Evolutionary conservation across 2,888 invertebrate genomes (phyloP).

Genomic region (Diadromus collaris): DNA sequence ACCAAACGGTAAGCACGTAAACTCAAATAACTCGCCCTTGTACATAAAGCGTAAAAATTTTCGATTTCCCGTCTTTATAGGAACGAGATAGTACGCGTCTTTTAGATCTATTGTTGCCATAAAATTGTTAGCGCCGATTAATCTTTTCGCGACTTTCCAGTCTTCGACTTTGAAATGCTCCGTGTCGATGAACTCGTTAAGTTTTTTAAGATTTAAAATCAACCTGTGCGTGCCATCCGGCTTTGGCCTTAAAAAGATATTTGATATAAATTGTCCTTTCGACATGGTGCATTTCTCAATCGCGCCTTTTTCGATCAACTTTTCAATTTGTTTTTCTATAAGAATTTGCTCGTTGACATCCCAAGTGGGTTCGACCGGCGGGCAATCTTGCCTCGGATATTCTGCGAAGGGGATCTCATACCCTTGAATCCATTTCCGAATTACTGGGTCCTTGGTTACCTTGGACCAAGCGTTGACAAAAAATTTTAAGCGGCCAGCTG

Average conservation of each 20-base stretch:
- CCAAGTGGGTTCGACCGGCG: constrained; percentile 33
- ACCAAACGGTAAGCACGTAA: background rate
- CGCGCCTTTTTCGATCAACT: constrained; percentile 31
- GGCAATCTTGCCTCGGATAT: constrained; percentile 11
- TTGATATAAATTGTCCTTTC: constrained; percentile 18
- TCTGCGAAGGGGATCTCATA: constrained; percentile 47
- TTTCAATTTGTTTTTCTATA: constrained; percentile 16
- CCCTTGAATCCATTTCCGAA: constrained; percentile 42
- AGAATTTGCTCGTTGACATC: background rate
- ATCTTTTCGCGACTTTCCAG: constrained; percentile 2
- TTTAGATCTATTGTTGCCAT: constrained; percentile 3
- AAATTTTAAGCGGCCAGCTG: constrained; percentile 50
- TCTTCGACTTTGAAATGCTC: constrained; percentile 22
- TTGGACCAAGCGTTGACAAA: constrained; percentile 40
- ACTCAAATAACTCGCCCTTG: background rate
- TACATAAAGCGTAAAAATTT: background rate
- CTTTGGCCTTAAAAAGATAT: constrained; percentile 19
- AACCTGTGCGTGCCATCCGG: constrained; percentile 2
- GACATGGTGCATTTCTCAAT: background rate
- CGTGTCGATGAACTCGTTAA: background rate
- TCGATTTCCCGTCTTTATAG: background rate
- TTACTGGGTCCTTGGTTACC: constrained; percentile 36
- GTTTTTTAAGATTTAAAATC: constrained; percentile 16
- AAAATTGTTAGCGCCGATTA: background rate
- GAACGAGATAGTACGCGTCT: constrained; percentile 15